Base-by-base conservation (phyloP, 1,140 invertebrate genomes). In the Zaprionus taronus region DNA sequence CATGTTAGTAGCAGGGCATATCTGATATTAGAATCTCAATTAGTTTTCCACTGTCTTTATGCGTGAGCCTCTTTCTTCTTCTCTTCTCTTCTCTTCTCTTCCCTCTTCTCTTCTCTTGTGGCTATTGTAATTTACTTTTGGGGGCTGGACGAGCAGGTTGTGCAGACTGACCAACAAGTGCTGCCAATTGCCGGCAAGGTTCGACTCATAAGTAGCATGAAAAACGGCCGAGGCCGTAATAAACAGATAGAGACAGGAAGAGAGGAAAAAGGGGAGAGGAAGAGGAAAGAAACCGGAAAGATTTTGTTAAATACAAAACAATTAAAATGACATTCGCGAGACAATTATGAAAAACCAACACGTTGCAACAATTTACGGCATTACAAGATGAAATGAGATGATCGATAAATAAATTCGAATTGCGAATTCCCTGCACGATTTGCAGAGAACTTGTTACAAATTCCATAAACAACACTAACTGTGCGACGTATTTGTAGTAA, bases 11-110 rank as follows among this genome's bases (percentile, higher is more conserved):
- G 51, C 60, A 26, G 62, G 38, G 74, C 85, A 28, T 87, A 87
- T 87, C 84, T 87, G 84, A 87, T 87, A 87, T 87, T 87, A 87
- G 84, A 87, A 87, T 87, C 84, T 87, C 84, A 87, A 87, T 87
- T 89, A 89, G 85, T 84, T 86, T 87, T 87, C 61, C 81, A 90
- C 75, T 71, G 78, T 78, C 77, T 78, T 83, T 77, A 77, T 75
- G 81, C 83, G 81, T 87, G 78, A 57, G 79, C 68, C 17, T 80
- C 41, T 49, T 2, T 22, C 15, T 6, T 2, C 41, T n/a, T 5
- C 5, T 15, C 6, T 1, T 49, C 5, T 22, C 15, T 6, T 44
- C 41, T 2, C 41, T n/a, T 5, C 5, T 15, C 6, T 1, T 15
- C n/a, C 5, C n/a, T 17, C 2, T 7, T 7, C 6, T n/a, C n/a